These are phyloP conservation scores for Geodia barretti DNA, from an alignment of 37 sponge, comb jelly and placozoan species.

Conservation along the genomic window DNA sequence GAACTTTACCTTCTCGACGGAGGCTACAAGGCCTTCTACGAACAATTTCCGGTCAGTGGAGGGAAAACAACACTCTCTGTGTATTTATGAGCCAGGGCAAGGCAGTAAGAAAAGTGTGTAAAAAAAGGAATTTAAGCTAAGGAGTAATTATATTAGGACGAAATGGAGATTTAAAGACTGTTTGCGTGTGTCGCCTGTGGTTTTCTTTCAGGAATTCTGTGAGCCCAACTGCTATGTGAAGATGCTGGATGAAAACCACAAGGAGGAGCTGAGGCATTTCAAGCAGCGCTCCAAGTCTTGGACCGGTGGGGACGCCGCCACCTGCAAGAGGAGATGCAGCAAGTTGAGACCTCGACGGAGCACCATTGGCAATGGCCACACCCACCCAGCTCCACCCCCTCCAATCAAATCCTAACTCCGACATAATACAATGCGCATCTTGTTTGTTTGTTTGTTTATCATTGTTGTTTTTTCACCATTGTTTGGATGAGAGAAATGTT, in stretches of 20 bases:
- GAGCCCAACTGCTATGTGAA: constrained; percentile 56
- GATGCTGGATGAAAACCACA: constrained; percentile 78
- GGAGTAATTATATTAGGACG: too few relatives aligned
- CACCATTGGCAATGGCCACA: background rate
- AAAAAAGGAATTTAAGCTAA: background rate
- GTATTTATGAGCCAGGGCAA: too few relatives aligned
- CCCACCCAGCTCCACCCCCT: background rate
- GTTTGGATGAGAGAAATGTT: too few relatives aligned
- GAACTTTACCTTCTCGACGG: constrained; percentile 92
- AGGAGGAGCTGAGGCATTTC: constrained; percentile 68
- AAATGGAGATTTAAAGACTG: too few relatives aligned
- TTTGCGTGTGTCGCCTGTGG: background rate
- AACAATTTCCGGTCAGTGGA: constrained; percentile 25
- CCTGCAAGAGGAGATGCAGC: background rate
- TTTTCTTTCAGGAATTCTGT: constrained; percentile 59
- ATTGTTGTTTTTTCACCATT: too few relatives aligned
- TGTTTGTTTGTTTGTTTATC: too few relatives aligned
- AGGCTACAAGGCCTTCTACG: constrained; percentile 86
- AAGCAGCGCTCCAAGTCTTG: constrained; percentile 75
- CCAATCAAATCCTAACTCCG: background rate
- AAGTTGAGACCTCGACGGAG: background rate
- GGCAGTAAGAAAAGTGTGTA: background rate
- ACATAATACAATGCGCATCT: too few relatives aligned
- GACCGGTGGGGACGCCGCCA: constrained; percentile 35
- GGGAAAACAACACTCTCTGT: too few relatives aligned